Evolutionary conservation across 1,140 invertebrate species (phyloP), one percentile per base, ranked within the genome.

Genomic region (Eufriesea mexicana): DNA sequence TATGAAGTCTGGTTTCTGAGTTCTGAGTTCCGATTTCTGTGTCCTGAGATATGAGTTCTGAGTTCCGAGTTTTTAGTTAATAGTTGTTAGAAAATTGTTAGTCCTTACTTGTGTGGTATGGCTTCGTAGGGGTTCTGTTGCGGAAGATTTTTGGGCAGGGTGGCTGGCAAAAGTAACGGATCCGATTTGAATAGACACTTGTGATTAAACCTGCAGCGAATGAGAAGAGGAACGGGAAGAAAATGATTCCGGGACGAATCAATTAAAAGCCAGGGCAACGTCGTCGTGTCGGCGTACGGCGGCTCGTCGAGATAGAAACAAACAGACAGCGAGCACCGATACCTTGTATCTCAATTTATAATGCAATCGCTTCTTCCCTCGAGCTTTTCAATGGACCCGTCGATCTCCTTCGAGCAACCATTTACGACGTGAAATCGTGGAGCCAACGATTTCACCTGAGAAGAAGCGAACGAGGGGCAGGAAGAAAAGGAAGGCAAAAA

Each of bases 391-490:
- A 83, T 83, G 82, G 67, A 47, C 42, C 67, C 66, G 75, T 72
- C 82, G 75, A 83, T 83, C 76, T 79, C 51, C n/a, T 55, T n/a
- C 62, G 57, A 54, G n/a, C 71, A 18, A 55, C 54, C 80, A 61
- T 83, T 83, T 83, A 78, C 74, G 54, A 83, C 64, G 80, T 78
- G 80, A 78, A 83, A 77, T 75, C 74, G 80, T 55, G 64, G 45
- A 54, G 9, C 62, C 54, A 25, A 59, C 70, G 54, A 59, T 80
- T 66, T 73, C 62, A 42, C 49, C 45, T 5, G 16, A 49, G n/a
- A 66, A 57, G 71, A 54, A 49, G 51, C 66, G 7, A 54, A 42
- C 5, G 45, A 64, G 5, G 47, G 28, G 12, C 12, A 2, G n/a
- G 20, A 8, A 2, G 12, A 49, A 54, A 47, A 64, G 10, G 51